phyloP scores from a whole-genome alignment of 1,140 invertebrate species.

The Sarcophaga bullata region DNA sequence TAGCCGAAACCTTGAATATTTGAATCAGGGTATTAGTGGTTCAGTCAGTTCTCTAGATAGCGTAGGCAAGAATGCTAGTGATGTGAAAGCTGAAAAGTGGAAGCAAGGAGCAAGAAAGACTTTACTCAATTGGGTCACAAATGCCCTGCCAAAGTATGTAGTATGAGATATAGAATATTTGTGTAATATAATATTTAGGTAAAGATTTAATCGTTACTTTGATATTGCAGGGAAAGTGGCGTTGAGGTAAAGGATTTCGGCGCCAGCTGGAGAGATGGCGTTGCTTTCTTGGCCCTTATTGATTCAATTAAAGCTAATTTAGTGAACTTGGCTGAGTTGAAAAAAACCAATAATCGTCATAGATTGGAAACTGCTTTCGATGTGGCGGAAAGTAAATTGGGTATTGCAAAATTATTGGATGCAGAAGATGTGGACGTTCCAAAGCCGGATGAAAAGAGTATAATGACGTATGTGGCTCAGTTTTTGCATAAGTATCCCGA shows the following conservation, averaged over 20 bases:
- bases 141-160: constrained; percentile 88
- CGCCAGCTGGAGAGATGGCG: constrained; percentile 95
- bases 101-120: constrained; percentile 91
- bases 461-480: constrained; percentile 99
- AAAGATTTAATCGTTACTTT: neutral
- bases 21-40: constrained; percentile 80
- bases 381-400: constrained; percentile 90
- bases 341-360: constrained; percentile 77
- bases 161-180: neutral
- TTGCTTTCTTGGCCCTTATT: constrained; percentile 95
- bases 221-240: constrained; percentile 77
- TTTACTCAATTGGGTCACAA: constrained; percentile 93
- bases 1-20: constrained; percentile 87
- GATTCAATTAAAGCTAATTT: constrained; percentile 94
- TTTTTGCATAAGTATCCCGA: constrained; percentile 96
- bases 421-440: constrained; percentile 97
- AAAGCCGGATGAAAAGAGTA: constrained; percentile 96
- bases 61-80: constrained; percentile 70
- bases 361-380: constrained; percentile 94
- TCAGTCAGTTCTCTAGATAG: constrained; percentile 85
- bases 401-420: constrained; percentile 92
- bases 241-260: constrained; percentile 95
- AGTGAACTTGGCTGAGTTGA: constrained; percentile 85
- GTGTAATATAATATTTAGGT: neutral
- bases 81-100: constrained; percentile 79